Evolutionary conservation across 2,888 invertebrate species (phyloP).

Genomic region (Agriotes lineatus): DNA sequence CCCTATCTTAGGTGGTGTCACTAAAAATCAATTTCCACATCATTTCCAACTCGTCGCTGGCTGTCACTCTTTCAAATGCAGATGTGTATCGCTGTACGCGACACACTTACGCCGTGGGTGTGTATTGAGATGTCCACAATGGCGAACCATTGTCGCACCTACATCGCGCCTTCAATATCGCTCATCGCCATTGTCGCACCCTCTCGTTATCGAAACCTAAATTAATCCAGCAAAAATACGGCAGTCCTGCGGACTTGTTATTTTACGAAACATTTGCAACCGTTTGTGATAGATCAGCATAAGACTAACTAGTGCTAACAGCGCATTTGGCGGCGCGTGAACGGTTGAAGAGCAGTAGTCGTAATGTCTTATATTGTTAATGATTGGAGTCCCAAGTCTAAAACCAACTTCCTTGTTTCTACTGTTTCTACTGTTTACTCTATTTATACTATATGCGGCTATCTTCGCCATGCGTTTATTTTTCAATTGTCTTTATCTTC

Average conservation of each 20-base stretch:
- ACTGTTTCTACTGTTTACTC: too few relatives aligned
- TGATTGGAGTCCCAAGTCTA: too few relatives aligned
- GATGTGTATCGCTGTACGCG: slow-evolving; percentile 61
- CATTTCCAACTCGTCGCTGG: slow-evolving; percentile 60
- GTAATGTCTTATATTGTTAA: too few relatives aligned
- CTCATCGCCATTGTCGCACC: slow-evolving; percentile 42
- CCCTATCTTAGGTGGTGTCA: slow-evolving; percentile 44
- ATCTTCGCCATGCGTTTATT: too few relatives aligned
- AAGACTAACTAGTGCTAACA: too few relatives aligned
- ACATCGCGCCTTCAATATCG: slow-evolving; percentile 50
- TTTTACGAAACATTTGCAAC: too few relatives aligned
- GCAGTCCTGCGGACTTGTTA: background rate
- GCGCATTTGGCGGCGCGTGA: too few relatives aligned
- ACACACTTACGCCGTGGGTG: slow-evolving; percentile 59
- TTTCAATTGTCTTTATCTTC: too few relatives aligned
- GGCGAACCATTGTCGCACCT: slow-evolving; percentile 43
- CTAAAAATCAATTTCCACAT: slow-evolving; percentile 63
- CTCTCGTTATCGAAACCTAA: slow-evolving; percentile 49
- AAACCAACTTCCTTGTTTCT: too few relatives aligned
- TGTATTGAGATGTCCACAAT: slow-evolving; percentile 54
- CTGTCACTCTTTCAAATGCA: slow-evolving; percentile 64
- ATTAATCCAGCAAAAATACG: slow-evolving; percentile 36
- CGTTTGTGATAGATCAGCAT: too few relatives aligned
- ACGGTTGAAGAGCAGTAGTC: too few relatives aligned
- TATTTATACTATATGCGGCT: too few relatives aligned